Base-by-base conservation (phyloP, 35 echinoderm and acorn worm species). In the Heliocidaris erythrogramma region DNA sequence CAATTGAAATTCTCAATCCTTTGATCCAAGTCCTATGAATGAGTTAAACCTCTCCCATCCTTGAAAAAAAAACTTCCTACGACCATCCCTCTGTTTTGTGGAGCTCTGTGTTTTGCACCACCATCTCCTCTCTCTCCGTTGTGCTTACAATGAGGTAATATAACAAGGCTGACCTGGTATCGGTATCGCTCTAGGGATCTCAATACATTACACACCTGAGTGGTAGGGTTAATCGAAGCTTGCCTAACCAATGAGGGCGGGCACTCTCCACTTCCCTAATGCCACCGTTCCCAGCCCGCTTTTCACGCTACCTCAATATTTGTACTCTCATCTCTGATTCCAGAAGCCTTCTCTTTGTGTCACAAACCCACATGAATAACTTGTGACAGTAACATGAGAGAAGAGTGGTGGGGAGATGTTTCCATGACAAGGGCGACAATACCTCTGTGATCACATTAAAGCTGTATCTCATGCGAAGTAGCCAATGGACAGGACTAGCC, bases 161-260 rank as follows among this genome's bases (percentile, higher is more conserved):
- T 24, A 12, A n/a, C 65, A 78, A 78, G 65, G 65, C 65, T 78
- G 65, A 78, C 65, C 65, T 78, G 27, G 65, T 78, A 78, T 78
- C 7, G 2, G 27, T 78, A 78, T 78, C 21, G 27, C 65, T 78
- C 65, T 27, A 24, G 65, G 65, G 65, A 78, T 78, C 65, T 78
- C 65, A 78, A 78, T 78, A n/a, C 65, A 78, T 78, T 78, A 78
- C 65, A 78, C 65, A 78, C 65, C 65, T 78, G 65, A 78, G 65
- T 78, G 21, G 65, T 27, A 78, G 65, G 65, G 65, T 78, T 78
- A 78, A 78, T 78, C 65, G 65, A 78, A 78, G 21, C 65, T 78
- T 78, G 65, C 21, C 17, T 78, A 78, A 78, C 24, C 65, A 78
- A 27, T 78, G 65, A 78, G 27, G 65, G 65, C n/a, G 17, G 65